Percentiles rank a stretch among this genome's conserved stretches.
phyloP scores from a whole-genome alignment of 2,888 invertebrate genomes.

The Ctenicera cuprea region DNA sequence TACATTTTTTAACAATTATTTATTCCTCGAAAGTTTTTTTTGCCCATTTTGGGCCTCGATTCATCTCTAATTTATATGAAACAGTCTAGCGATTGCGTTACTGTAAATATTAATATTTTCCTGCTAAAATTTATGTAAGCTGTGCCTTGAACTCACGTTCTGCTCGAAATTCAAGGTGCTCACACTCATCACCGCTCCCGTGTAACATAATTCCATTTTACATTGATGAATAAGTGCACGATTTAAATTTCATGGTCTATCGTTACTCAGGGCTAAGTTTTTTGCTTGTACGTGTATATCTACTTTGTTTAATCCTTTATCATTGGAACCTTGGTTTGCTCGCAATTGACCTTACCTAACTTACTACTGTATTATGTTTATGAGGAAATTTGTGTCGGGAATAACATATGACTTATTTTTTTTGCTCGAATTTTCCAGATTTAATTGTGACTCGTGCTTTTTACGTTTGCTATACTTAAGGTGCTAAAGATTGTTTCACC shows the following conservation, averaged over 20 bases:
- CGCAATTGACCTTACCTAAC: not conserved
- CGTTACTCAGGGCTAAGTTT: constrained; percentile 17
- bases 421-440: not conserved
- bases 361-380: not conserved
- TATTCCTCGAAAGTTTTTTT: not conserved
- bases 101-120: constrained; percentile 23
- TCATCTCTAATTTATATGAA: constrained; percentile 8
- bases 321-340: constrained; percentile 8
- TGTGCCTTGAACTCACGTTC: constrained; percentile 29
- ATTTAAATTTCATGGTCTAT: constrained; percentile 25
- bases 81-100: constrained; percentile 26
- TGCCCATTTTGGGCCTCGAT: not conserved
- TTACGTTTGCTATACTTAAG: too few species aligned
- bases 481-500: not conserved
- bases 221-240: constrained; percentile 22
- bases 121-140: constrained; percentile 30
- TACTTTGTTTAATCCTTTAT: constrained; percentile 7
- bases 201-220: not conserved
- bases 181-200: constrained; percentile 12
- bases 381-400: not conserved
- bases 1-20: not conserved
- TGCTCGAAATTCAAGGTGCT: constrained; percentile 21
- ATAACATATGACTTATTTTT: not conserved
- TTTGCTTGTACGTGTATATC: constrained; percentile 5
- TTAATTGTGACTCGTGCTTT: not conserved